Conservation (phyloP, 2,888 invertebrate genomes). For the Trichogramma dendrolimi region DNA sequence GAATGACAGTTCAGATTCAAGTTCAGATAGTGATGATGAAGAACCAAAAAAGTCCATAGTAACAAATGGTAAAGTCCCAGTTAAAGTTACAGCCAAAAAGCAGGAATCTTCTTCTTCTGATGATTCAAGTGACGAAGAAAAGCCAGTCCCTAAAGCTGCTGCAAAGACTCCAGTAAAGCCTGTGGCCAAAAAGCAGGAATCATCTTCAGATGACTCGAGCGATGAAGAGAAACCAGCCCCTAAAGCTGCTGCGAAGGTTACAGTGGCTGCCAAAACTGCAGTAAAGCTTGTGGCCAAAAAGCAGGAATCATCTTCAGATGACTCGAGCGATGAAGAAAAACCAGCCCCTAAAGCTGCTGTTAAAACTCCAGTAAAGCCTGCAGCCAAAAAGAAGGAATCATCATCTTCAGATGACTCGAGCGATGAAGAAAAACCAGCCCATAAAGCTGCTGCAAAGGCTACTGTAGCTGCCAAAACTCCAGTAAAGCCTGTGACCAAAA, state of each 20-base stretch:
- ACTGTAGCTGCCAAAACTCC: conserved; percentile 33
- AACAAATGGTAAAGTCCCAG: conserved; percentile 38
- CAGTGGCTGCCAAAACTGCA: conserved; percentile 1
- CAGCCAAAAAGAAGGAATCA: conserved; percentile 37
- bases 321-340: conserved; percentile 47
- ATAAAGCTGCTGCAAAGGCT: conserved; percentile 27
- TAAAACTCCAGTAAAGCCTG: conserved; percentile 31
- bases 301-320: conserved; percentile 32
- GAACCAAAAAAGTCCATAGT: conserved; percentile 33
- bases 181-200: conserved; percentile 29
- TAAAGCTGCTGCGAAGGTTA: conserved; percentile 20
- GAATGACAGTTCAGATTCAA: conserved; percentile 47
- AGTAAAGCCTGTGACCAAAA: conserved; percentile 20
- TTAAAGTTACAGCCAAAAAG: conserved; percentile 21
- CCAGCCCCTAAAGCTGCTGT: conserved; percentile 23
- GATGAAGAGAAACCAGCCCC: conserved; percentile 22
- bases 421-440: conserved; percentile 40
- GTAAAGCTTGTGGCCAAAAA: conserved; percentile 28
- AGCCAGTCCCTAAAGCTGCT: conserved; percentile 4
- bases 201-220: conserved; percentile 34
- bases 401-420: conserved; percentile 50
- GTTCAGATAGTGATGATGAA: conserved; percentile 46
- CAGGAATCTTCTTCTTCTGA: background rate
- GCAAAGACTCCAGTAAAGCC: conserved; percentile 21
- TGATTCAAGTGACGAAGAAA: conserved; percentile 3